Base-by-base conservation (phyloP, 1,140 invertebrate species). In the Pseudomyrmex gracilis region DNA sequence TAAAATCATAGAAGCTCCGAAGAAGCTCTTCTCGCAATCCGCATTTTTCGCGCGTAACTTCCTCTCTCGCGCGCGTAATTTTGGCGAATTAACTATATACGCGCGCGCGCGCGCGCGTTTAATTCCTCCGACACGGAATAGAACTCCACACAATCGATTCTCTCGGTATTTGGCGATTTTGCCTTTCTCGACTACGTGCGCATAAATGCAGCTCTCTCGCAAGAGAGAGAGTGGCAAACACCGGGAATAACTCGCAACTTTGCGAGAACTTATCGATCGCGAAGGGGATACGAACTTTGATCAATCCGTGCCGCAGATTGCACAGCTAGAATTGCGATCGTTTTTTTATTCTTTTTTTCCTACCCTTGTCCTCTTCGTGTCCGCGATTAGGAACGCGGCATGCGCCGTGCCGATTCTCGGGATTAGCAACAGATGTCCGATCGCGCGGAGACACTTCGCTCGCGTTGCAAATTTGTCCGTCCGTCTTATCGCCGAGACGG, bases 371-470 rank as follows among this genome's bases (percentile, higher is more conserved):
- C 64, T 77, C 20, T 0, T 5, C 0, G 34, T 34, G 43, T 53
- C 12, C 49, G 49, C 63, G 24, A 77, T 77, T 77, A 77, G 61
- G 0, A 67, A 55, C 9, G 49, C 9, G 49, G 61, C 66, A 77
- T 77, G 49, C 60, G 53, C 1, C 49, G 17, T 17, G 47, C n/a
- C n/a, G 12, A 7, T 67, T 70, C 34, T 34, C 15, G 60, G 60
- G 49, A 73, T 82, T 82, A 63, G 70, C 80, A 73, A 82, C 80
- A 82, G 80, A 82, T 82, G 70, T 74, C 68, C 55, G 5, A 34
- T 73, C 49, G 49, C 49, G 49, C 70, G 22, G 43, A 64, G 55
- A 13, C 57, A 55, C 80, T 73, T 82, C 17, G 24, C 58, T 17
- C 58, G 68, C 49, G 17, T 34, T 34, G 34, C 20, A 74, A 74